Percentiles rank a stretch among this genome's conserved stretches.
Evolutionary conservation across 2,797 vertebrate genomes (phyloP).

Genomic region (Ciconia nigra): DNA sequence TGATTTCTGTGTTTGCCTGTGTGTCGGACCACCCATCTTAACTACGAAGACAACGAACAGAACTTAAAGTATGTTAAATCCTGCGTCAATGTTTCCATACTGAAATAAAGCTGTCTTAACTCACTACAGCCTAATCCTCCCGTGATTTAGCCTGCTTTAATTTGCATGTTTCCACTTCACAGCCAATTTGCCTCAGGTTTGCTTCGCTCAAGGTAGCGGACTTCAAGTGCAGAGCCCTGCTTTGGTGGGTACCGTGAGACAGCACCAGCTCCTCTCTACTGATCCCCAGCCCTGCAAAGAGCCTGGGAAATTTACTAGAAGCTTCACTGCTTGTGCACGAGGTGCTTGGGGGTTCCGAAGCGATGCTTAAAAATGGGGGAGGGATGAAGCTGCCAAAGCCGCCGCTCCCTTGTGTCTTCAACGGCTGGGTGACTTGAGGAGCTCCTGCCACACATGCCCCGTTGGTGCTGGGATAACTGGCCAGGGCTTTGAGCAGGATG

Average conservation of each 20-base stretch:
- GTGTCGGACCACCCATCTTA: not conserved
- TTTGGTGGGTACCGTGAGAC: not conserved
- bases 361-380: not conserved
- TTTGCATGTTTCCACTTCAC: not conserved
- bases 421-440: not conserved
- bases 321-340: fast-evolving
- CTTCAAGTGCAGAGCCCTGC: not conserved
- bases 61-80: not conserved
- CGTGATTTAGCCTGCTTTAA: not conserved
- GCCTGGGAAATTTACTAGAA: not conserved
- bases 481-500: not conserved
- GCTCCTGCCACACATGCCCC: fast-evolving
- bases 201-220: fast-evolving
- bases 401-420: not conserved
- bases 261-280: not conserved
- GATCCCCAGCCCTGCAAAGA: not conserved
- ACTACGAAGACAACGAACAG: not conserved
- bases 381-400: not conserved
- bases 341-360: not conserved
- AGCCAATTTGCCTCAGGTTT: not conserved
- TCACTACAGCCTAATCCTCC: not conserved
- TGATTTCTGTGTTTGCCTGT: not conserved
- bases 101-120: not conserved
- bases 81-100: not conserved
- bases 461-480: not conserved